Percentiles rank a stretch among this genome's conserved stretches.
Conservation (phyloP, 2,888 invertebrate species). For the Aporophyla lueneburgensis region DNA sequence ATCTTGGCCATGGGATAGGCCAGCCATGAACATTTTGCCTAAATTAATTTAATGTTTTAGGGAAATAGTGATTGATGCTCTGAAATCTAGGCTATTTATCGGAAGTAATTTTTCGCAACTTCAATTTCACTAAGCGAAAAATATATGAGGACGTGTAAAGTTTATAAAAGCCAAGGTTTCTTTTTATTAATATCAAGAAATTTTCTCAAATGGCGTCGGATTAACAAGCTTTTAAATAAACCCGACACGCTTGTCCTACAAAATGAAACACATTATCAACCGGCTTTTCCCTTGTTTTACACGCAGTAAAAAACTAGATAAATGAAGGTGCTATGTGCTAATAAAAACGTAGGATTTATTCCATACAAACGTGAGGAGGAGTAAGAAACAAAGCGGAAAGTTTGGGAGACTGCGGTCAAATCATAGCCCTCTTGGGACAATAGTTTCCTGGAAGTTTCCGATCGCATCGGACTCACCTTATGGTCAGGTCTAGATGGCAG, state of each 20-base stretch:
- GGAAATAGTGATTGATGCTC: constrained; percentile 54
- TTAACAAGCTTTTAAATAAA: constrained; percentile 35
- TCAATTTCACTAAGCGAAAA: constrained; percentile 17
- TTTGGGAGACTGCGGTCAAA: constrained; percentile 85
- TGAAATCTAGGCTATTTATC: constrained; percentile 30
- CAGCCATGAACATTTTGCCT: constrained; percentile 50
- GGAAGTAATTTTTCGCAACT: constrained; percentile 30
- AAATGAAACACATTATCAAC: constrained; percentile 38
- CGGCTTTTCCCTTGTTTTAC: constrained; percentile 54
- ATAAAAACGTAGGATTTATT: constrained; percentile 79
- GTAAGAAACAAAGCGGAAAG: constrained; percentile 78
- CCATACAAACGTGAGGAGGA: constrained; percentile 70
- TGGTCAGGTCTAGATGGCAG: constrained; percentile 22
- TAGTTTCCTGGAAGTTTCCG: constrained; percentile 79
- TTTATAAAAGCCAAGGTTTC: not conserved
- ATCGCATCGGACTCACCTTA: constrained; percentile 62
- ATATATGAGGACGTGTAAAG: not conserved
- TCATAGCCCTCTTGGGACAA: constrained; percentile 82
- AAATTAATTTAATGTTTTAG: constrained; percentile 51
- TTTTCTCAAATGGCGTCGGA: not conserved
- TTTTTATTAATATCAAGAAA: not conserved
- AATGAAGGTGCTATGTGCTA: constrained; percentile 73
- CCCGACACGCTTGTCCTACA: constrained; percentile 19
- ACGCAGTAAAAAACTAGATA: constrained; percentile 71
- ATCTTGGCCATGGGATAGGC: constrained; percentile 58